Base-by-base conservation (phyloP, 2,888 invertebrate species). In the Diplolepis rosae region DNA sequence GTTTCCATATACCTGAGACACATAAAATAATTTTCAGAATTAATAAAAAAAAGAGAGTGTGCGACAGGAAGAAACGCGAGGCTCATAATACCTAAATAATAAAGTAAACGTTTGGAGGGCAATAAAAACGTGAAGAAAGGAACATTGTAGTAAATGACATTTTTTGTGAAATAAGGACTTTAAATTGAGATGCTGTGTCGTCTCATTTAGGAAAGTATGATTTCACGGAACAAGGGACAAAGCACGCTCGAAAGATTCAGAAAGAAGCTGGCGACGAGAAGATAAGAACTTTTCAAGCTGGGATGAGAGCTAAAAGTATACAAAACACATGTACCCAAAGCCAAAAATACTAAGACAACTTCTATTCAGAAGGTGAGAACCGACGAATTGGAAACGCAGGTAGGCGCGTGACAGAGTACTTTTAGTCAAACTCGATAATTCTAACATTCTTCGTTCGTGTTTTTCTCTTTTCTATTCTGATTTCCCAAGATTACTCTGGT, bases 141-240 rank as follows among this genome's bases (percentile, higher is more conserved):
- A 11, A 51, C 24, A 51, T 4, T 24, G 27, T 50, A 24, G 24
- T 11, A 13, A 51, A 13, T n/a, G 28, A 51, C 4, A 51, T 11
- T 51, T 51, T 51, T 51, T 48, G 18, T 48, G 7, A 7, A 7
- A n/a, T 6, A 18, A 35, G 18, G 35, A 35, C 32, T 35, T 18
- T 35, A 56, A 56, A 56, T 56, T 56, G 22, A 56, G 56, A 56
- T 35, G 13, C 32, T 56, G 18, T 18, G 51, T n/a, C 15, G 51
- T 52, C n/a, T 52, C 28, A 52, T 52, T 28, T 28, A 52, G 28
- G n/a, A n/a, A 22, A 56, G 56, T 35, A 32, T 35, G 56, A 56
- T 56, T 56, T 56, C 56, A 56, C 56, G 56, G 56, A 32, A 56
- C 56, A 35, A 2, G 56, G 56, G 56, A 32, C 32, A 56, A 54